A percentile compares a stretch with the other conserved stretches of the same genome.
Evolutionary conservation across 2,797 vertebrate species (phyloP).

Genomic region (Silurus lanzhouensis): DNA sequence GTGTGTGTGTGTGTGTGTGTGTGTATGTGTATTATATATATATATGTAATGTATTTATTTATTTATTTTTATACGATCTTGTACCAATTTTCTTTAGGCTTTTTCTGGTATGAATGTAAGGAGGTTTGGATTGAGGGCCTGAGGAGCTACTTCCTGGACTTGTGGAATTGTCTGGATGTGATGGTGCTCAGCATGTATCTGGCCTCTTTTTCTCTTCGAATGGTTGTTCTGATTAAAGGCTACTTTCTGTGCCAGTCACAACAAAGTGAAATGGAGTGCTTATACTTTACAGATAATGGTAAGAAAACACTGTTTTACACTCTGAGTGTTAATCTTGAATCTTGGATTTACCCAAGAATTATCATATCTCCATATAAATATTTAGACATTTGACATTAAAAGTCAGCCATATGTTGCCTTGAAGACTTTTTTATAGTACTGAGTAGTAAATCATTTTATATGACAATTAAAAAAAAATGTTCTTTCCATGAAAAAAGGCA

Average conservation of each 20-base stretch:
- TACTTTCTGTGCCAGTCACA: constrained; percentile 72
- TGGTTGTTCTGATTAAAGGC: constrained; percentile 83
- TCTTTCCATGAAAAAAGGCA: no score
- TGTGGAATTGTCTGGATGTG: constrained; percentile 91
- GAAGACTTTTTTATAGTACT: neutral
- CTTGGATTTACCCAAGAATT: neutral
- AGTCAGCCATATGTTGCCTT: neutral
- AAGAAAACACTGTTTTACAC: neutral
- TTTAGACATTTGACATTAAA: neutral
- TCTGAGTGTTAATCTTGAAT: neutral
- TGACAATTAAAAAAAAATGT: neutral
- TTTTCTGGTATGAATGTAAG: constrained; percentile 93
- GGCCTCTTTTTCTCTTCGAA: constrained; percentile 81
- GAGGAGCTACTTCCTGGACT: constrained; percentile 84
- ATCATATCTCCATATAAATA: no score
- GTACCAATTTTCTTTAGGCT: constrained; percentile 69
- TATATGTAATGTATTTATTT: no score
- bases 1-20: no score
- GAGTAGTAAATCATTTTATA: neutral
- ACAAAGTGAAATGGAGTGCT: constrained; percentile 36
- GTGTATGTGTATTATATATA: no score
- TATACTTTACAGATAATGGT: constrained; percentile 50
- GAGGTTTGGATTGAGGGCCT: constrained; percentile 92
- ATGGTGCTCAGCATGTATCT: constrained; percentile 91
- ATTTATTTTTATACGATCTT: no score